A percentile compares a stretch with the other conserved stretches of the same genome.
Conservation (phyloP, 2,888 invertebrate genomes). For the Dolichomitus sp. region DNA sequence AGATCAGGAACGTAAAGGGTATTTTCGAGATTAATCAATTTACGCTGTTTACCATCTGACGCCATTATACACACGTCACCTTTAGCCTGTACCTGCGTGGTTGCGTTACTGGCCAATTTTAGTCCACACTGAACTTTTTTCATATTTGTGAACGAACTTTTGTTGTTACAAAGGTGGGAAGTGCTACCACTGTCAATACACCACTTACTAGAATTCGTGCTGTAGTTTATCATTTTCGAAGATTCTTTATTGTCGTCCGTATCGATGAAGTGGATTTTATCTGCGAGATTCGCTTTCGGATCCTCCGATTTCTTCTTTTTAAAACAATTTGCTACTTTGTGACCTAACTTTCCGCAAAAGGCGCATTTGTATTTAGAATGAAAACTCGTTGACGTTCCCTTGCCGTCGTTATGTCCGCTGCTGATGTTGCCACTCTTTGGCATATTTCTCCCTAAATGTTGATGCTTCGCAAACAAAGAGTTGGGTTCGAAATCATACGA, state of each 20-base stretch:
- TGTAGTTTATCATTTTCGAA: background rate
- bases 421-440: background rate
- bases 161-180: conserved; percentile 21
- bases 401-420: background rate
- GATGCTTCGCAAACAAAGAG: background rate
- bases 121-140: conserved; percentile 8
- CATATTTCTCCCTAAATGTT: background rate
- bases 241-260: background rate
- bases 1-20: conserved; percentile 35
- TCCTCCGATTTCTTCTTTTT: background rate
- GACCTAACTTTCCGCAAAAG: background rate
- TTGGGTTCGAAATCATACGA: background rate
- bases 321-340: conserved; percentile 3
- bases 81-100: conserved; percentile 8
- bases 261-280: background rate
- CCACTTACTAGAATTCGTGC: background rate
- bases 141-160: conserved; percentile 1
- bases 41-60: conserved; percentile 4
- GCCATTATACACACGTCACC: conserved; percentile 34
- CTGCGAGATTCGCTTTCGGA: background rate
- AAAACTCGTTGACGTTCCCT: background rate
- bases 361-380: background rate
- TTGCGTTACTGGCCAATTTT: conserved; percentile 14
- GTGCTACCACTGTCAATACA: conserved; percentile 15
- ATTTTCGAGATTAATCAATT: conserved; percentile 17